phyloP scores from a whole-genome alignment of 2,113 vertebrate species.

The Cyphomyrus discorhynchus region DNA sequence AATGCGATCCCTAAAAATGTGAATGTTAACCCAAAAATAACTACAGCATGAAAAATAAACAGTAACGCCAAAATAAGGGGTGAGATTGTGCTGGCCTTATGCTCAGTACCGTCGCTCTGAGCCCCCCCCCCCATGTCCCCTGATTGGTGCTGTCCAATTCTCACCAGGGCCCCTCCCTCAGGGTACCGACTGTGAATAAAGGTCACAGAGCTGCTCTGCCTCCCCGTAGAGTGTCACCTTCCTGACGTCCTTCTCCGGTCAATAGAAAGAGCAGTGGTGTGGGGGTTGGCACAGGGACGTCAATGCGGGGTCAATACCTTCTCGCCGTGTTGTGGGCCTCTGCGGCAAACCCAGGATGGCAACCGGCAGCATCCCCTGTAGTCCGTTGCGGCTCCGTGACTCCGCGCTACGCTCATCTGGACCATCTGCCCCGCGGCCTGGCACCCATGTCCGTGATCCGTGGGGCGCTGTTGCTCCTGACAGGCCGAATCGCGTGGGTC shows the following conservation, averaged over 20 bases:
- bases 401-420: background rate
- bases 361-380: background rate
- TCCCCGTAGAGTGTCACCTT: slow-evolving; percentile 6
- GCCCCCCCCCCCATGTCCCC: background rate
- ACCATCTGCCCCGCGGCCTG: background rate
- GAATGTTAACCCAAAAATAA: background rate
- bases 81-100: background rate
- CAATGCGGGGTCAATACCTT: background rate
- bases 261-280: background rate
- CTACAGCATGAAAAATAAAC: background rate
- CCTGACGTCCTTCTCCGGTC: background rate
- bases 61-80: background rate
- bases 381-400: background rate
- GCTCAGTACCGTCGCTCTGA: background rate
- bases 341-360: background rate
- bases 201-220: background rate
- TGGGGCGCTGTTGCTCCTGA: background rate
- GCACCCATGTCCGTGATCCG: background rate
- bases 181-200: background rate
- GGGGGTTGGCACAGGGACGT: background rate
- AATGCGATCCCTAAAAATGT: background rate
- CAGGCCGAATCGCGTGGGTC: background rate
- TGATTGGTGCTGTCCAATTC: background rate
- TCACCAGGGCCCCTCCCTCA: slow-evolving; percentile 1
- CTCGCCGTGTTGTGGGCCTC: background rate